phyloP scores from a whole-genome alignment of 2,888 invertebrate species.

The Epirrita christyi region DNA sequence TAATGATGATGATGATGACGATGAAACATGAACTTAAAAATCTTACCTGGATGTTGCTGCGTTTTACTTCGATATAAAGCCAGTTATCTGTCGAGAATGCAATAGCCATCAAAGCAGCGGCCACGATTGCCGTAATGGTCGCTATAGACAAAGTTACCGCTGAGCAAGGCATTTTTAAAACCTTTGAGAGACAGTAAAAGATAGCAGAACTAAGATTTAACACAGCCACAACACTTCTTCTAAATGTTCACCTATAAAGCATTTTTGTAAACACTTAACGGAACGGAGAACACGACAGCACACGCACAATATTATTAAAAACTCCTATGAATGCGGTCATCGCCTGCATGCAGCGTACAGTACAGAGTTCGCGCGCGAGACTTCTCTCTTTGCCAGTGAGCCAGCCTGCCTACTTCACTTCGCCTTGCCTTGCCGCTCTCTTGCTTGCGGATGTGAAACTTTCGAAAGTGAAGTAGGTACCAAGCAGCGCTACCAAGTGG shows the following conservation, averaged over 20 bases:
- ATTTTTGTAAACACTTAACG: slow-evolving; percentile 80
- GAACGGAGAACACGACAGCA: slow-evolving; percentile 79
- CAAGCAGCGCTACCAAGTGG: slow-evolving; percentile 73
- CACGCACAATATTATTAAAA: slow-evolving; percentile 77
- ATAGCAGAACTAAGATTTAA: slow-evolving; percentile 61
- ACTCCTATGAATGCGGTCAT: slow-evolving; percentile 83
- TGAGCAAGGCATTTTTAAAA: slow-evolving; percentile 94
- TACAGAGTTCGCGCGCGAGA: slow-evolving; percentile 81
- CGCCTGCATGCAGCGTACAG: slow-evolving; percentile 79
- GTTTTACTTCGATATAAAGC: slow-evolving; percentile 96
- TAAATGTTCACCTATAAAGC: slow-evolving; percentile 79
- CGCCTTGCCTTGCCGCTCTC: slow-evolving; percentile 78
- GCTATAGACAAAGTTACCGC: slow-evolving; percentile 97
- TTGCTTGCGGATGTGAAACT: slow-evolving; percentile 85
- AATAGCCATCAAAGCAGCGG: slow-evolving; percentile 96
- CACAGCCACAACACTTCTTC: slow-evolving; percentile 80
- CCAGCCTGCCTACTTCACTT: slow-evolving; percentile 68
- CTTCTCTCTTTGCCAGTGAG: slow-evolving; percentile 46
- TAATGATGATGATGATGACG: no score
- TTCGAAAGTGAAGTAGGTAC: slow-evolving; percentile 74
- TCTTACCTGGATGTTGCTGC: slow-evolving; percentile 93
- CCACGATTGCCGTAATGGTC: slow-evolving; percentile 97
- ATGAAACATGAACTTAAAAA: slow-evolving; percentile 3
- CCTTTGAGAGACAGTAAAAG: slow-evolving; percentile 65
- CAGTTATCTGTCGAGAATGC: slow-evolving; percentile 99